Evolutionary conservation across 1,140 invertebrate genomes (phyloP).

Genomic region (Zaprionus lachaisei): DNA sequence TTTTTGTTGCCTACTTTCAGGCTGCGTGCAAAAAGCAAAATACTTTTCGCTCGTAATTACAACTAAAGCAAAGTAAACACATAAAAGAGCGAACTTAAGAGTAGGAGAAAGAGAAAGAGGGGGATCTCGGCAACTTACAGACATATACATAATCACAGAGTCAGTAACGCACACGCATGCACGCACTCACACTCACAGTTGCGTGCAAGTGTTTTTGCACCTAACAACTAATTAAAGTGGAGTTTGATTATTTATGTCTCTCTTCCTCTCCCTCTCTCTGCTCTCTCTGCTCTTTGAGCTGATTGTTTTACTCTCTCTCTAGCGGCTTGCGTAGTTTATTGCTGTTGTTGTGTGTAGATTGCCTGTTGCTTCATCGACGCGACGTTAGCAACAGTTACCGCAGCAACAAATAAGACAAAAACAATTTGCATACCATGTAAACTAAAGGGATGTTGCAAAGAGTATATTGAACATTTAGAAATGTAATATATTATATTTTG

Average conservation of each 20-base stretch:
- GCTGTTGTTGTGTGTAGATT: slow-evolving; percentile 29
- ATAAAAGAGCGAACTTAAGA: neutral
- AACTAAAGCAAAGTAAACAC: neutral
- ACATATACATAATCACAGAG: neutral
- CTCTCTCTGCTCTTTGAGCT: slow-evolving; percentile 11
- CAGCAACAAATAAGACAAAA: slow-evolving; percentile 33
- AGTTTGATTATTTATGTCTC: neutral
- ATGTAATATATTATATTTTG: neutral
- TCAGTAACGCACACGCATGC: neutral
- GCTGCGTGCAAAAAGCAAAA: slow-evolving; percentile 13
- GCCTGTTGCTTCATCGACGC: slow-evolving; percentile 66
- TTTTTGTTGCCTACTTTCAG: slow-evolving; percentile 68
- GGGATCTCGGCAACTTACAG: neutral
- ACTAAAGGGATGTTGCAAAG: neutral
- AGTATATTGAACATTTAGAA: neutral
- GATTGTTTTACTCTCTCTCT: slow-evolving; percentile 1
- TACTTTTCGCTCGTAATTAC: neutral
- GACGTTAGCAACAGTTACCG: slow-evolving; percentile 16
- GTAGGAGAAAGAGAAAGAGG: neutral
- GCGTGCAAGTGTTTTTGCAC: neutral
- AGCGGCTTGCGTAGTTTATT: slow-evolving; percentile 8
- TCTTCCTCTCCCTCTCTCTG: neutral
- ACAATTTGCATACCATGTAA: neutral
- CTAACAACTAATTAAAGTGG: neutral
- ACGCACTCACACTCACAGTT: neutral